Percentiles rank a stretch among this genome's conserved stretches.
phyloP scores from a whole-genome alignment of 2,113 vertebrate species.

The Sinocyclocheilus anophthalmus region DNA sequence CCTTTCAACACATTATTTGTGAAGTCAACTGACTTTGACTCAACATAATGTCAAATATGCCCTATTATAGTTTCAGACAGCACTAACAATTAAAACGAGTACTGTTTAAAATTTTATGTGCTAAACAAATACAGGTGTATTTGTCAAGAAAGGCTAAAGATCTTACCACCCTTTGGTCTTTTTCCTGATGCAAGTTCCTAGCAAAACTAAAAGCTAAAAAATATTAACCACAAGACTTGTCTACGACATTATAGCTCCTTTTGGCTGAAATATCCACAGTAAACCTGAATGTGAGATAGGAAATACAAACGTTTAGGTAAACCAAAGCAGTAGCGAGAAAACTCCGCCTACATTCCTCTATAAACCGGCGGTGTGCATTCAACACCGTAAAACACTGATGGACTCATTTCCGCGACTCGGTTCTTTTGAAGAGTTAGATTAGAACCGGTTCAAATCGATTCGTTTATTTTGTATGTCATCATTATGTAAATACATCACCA shows the following conservation, averaged over 20 bases:
- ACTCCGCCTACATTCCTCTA: neutral
- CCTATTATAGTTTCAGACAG: neutral
- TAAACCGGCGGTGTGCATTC: neutral
- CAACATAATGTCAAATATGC: neutral
- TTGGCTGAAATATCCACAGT: neutral
- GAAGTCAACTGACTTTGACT: neutral
- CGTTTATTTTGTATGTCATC: neutral
- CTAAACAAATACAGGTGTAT: neutral
- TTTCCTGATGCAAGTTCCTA: neutral
- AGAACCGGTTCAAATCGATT: neutral
- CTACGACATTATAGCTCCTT: neutral
- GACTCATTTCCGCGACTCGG: neutral
- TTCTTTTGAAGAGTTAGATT: neutral
- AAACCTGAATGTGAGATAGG: neutral
- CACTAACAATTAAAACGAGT: neutral
- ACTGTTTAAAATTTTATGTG: neutral
- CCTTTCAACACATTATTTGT: neutral
- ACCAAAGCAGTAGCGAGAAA: neutral
- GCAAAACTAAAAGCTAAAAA: neutral
- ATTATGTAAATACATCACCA: neutral
- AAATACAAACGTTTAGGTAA: neutral
- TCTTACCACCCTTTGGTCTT: slow-evolving; percentile 8
- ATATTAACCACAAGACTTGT: neutral
- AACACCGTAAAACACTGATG: neutral
- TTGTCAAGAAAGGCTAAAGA: neutral